Evolutionary conservation across 2,797 vertebrate species (phyloP).

Genomic region (Paguma larvata): DNA sequence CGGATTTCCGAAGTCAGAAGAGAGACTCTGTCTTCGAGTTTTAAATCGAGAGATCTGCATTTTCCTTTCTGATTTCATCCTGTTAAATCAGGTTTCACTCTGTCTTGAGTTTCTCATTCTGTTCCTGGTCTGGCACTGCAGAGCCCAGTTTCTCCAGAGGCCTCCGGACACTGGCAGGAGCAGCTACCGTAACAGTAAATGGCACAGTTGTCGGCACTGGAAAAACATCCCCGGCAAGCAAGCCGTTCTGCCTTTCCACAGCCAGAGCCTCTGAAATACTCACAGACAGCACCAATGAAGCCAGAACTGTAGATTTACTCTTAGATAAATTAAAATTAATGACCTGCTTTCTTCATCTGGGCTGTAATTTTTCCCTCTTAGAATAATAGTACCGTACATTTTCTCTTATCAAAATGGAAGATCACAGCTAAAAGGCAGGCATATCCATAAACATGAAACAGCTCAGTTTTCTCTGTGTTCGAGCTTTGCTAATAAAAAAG

Average conservation of each 20-base stretch:
- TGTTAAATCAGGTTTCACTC: not conserved
- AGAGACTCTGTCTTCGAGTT: not conserved
- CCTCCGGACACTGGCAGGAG: not conserved
- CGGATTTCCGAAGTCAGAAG: not conserved
- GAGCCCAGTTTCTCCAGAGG: conserved; percentile 3
- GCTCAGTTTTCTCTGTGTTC: not conserved
- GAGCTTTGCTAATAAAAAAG: not conserved
- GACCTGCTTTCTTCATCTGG: conserved; percentile 17
- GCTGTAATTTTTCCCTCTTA: conserved; percentile 40
- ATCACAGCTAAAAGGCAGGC: not conserved
- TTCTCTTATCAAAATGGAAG: not conserved
- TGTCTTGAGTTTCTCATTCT: not conserved
- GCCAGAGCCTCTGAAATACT: conserved; percentile 2
- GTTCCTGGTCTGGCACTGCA: not conserved
- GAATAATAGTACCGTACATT: not conserved
- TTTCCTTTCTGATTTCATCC: not conserved
- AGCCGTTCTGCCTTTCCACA: not conserved
- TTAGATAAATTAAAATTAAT: conserved; percentile 61
- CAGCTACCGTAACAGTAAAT: not conserved
- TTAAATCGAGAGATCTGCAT: not conserved
- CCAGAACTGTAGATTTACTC: not conserved
- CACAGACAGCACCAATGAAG: not conserved
- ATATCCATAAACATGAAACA: not conserved
- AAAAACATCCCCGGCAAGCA: not conserved
- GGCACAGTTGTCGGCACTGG: not conserved